Base-by-base conservation (phyloP, 2,113 vertebrate species). In the Rattus rattus region DNA sequence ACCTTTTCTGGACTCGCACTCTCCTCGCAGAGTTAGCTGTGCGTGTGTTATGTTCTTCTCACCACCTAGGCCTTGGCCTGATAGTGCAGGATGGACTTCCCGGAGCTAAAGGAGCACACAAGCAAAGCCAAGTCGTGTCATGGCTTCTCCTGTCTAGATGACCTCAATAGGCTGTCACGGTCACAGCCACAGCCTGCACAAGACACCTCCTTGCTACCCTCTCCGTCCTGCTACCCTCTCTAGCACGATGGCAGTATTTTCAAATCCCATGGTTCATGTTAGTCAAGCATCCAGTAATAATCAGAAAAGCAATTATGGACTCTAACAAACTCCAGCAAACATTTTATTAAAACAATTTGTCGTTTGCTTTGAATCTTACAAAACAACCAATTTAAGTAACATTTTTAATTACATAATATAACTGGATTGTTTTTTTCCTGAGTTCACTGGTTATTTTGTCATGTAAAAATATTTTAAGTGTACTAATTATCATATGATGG, bases 341-440 rank as follows among this genome's bases (percentile, higher is more conserved):
- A 80, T 79, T 89, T 92, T 92, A 96, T 92, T 95, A 96, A 97
- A 94, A 90, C 91, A 69, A 93, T 77, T 95, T 59, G 63, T 88
- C 91, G 43, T 86, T 93, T 92, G 70, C 67, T 92, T 90, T 49
- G 12, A 91, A 94, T 94, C 86, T 92, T 97, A 92, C 47, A 95
- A 93, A 94, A 93, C 69, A 96, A 76, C 9, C 24, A 77, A 77
- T 94, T 94, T 93, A 73, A 90, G 63, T 84, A 85, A 63, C 20
- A 43, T 63, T 83, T 92, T 90, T 96, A 56, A 87, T 88, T 92
- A 5, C 85, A 43, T 19, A 70, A 39, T 76, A 73, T 86, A 73
- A 92, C 22, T 91, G 49, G 43, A 94, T 88, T 95, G 36, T 49
- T 97, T 84, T 43, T 94, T 96, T 73, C 63, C 63, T 93, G 61